phyloP scores from a whole-genome alignment of 2,113 vertebrate genomes.

The Malurus elegans region DNA sequence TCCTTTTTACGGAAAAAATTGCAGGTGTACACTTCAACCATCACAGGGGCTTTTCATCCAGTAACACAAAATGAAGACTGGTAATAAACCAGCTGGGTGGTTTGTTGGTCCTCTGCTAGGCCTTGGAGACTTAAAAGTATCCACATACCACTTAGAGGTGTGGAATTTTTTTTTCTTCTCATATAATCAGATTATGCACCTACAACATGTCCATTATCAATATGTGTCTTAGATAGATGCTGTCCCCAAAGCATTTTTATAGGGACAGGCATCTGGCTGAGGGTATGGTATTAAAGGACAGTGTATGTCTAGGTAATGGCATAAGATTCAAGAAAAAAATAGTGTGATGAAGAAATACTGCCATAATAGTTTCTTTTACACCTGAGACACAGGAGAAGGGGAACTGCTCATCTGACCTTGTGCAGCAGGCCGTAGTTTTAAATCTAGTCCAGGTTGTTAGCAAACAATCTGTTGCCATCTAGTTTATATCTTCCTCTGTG shows the following conservation, averaged over 20 bases:
- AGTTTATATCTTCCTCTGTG: background rate
- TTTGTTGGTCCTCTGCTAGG: background rate
- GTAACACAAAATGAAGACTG: background rate
- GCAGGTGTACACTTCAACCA: background rate
- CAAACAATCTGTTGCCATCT: background rate
- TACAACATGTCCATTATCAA: background rate
- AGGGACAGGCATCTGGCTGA: conserved; percentile 6
- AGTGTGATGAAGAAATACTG: background rate
- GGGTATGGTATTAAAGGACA: background rate
- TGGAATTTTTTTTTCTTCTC: background rate
- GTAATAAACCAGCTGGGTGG: background rate
- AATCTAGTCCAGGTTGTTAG: background rate
- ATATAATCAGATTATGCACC: background rate
- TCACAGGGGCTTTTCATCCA: background rate
- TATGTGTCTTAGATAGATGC: background rate
- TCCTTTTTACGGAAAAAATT: background rate
- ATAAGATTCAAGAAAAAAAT: background rate
- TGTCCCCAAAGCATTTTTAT: background rate
- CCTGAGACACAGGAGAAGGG: background rate
- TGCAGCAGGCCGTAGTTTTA: background rate
- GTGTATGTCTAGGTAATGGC: background rate
- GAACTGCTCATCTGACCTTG: background rate
- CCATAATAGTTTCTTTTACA: background rate
- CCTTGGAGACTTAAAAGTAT: background rate
- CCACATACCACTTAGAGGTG: background rate